Conservation (phyloP, 2,113 vertebrate genomes). For the Chloebia gouldiae region DNA sequence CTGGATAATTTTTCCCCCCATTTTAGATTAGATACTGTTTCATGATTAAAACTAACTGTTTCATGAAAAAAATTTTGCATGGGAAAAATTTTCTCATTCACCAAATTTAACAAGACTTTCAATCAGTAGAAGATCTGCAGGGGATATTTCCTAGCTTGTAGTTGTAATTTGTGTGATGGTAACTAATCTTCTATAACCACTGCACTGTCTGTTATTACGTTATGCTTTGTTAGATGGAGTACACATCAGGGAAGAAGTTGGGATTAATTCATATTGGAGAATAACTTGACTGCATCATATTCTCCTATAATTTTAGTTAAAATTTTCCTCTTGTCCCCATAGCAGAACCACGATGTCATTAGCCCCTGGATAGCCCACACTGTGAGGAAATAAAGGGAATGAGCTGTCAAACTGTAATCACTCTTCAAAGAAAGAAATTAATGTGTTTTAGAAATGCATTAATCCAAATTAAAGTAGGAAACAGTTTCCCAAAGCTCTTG, state of each 20-base stretch:
- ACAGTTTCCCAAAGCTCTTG: neutral
- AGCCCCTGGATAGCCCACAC: neutral
- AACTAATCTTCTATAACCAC: neutral
- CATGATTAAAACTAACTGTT: neutral
- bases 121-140: neutral
- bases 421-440: neutral
- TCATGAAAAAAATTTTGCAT: neutral
- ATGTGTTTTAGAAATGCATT: neutral
- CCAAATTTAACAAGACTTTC: neutral
- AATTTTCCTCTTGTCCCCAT: neutral
- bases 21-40: neutral
- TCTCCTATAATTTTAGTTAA: neutral
- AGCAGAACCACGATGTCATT: neutral
- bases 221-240: neutral
- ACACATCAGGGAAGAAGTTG: neutral
- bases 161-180: neutral
- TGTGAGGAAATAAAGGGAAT: neutral
- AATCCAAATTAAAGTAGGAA: neutral
- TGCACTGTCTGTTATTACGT: neutral
- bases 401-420: neutral
- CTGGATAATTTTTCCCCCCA: fast-evolving
- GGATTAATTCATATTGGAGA: neutral
- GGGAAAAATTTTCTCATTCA: neutral
- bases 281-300: neutral
- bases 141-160: neutral